phyloP scores from a whole-genome alignment of 2,113 vertebrate species.

The Ailuropoda melanoleuca region DNA sequence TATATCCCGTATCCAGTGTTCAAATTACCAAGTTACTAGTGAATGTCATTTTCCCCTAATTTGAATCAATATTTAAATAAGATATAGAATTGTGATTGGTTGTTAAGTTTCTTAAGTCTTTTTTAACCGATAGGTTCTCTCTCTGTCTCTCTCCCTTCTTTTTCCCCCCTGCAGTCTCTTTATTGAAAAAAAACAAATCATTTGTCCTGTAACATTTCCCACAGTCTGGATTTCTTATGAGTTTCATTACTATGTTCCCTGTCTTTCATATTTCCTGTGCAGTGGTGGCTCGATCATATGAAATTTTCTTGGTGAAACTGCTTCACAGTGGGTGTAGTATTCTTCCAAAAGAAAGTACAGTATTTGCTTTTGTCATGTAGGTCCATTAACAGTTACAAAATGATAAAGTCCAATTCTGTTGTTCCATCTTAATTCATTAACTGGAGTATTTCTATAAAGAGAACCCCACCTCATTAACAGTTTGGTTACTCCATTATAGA shows the following conservation, averaged over 20 bases:
- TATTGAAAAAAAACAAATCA: neutral
- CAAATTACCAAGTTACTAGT: neutral
- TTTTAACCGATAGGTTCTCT: neutral
- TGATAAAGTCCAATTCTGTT: neutral
- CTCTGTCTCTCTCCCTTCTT: neutral
- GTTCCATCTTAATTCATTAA: neutral
- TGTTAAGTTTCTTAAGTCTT: neutral
- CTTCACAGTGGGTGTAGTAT: neutral
- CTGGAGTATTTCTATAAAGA: neutral
- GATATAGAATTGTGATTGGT: neutral
- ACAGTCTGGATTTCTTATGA: neutral
- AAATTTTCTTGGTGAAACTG: neutral
- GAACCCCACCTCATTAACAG: neutral
- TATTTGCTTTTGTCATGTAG: neutral
- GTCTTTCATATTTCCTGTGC: neutral
- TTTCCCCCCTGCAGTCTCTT: neutral
- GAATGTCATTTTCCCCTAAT: neutral
- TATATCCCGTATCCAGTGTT: neutral
- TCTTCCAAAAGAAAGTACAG: neutral
- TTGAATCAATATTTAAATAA: slow-evolving; percentile 11
- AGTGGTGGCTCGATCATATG: neutral
- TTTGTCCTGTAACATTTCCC: neutral
- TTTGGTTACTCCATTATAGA: neutral
- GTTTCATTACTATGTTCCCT: neutral
- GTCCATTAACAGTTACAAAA: neutral